phyloP scores from a whole-genome alignment of 1,140 invertebrate species.

The Eupeodes corollae region DNA sequence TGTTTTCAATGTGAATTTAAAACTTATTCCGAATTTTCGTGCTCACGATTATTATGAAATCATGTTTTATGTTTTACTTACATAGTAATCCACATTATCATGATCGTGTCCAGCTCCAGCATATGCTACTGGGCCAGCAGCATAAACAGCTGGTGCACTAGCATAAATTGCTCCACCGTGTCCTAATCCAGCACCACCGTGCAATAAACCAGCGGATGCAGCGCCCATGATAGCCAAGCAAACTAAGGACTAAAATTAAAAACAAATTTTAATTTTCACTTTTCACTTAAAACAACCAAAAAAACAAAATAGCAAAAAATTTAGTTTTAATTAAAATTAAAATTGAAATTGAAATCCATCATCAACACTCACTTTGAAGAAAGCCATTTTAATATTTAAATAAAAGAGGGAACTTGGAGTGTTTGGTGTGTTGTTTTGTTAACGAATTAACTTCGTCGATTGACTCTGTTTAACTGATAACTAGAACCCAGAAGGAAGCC shows the following conservation, averaged over 20 bases:
- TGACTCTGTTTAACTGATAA: slow-evolving; percentile 36
- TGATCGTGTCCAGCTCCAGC: slow-evolving; percentile 20
- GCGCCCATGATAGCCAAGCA: slow-evolving; percentile 34
- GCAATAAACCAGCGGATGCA: slow-evolving; percentile 31
- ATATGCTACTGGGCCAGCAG: slow-evolving; percentile 19
- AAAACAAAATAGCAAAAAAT: no score
- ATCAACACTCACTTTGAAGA: slow-evolving; percentile 35
- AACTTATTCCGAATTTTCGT: no score
- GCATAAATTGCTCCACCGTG: slow-evolving; percentile 23
- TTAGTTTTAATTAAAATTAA: no score
- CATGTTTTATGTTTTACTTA: no score
- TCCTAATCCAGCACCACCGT: slow-evolving; percentile 10
- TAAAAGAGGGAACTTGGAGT: slow-evolving; percentile 1
- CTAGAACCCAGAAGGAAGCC: slow-evolving; percentile 38
- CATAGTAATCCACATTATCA: no score
- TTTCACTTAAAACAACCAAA: no score
- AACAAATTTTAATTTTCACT: slow-evolving; percentile 2
- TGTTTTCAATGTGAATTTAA: no score
- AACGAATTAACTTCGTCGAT: slow-evolving; percentile 18
- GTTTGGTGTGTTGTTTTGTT: slow-evolving; percentile 15
- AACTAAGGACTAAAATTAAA: slow-evolving; percentile 24
- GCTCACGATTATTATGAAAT: no score
- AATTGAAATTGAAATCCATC: no score
- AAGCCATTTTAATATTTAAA: slow-evolving; percentile 23
- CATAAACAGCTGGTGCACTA: not conserved